A percentile compares a stretch with the other conserved stretches of the same genome.
Evolutionary conservation across 2,113 vertebrate species (phyloP).

Genomic region (Toxostoma redivivum): DNA sequence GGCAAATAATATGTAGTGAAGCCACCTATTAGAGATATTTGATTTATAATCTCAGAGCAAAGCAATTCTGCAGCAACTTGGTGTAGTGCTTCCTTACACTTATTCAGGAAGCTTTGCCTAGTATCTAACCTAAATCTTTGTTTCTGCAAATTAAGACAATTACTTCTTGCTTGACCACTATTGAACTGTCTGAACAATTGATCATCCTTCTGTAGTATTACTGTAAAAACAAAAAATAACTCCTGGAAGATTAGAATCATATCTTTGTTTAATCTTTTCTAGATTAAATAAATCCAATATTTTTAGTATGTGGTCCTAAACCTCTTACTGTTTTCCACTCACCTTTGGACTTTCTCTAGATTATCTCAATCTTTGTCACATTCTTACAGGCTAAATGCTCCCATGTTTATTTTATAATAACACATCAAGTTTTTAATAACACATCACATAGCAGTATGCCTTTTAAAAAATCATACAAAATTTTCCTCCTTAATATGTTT

Average conservation of each 20-base stretch:
- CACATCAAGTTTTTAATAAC: background rate
- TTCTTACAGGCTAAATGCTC: background rate
- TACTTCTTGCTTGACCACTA: background rate
- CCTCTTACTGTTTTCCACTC: background rate
- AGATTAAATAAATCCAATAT: background rate
- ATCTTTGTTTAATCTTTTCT: background rate
- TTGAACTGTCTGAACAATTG: background rate
- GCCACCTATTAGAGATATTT: background rate
- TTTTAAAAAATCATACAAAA: background rate
- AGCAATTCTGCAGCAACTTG: background rate
- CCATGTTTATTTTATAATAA: background rate
- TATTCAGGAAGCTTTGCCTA: background rate
- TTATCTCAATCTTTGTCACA: background rate
- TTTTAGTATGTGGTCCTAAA: background rate
- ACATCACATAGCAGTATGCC: fast-evolving
- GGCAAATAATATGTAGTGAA: background rate
- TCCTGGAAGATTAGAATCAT: background rate
- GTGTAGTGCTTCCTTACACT: background rate
- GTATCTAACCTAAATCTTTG: background rate
- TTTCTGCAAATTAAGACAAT: background rate
- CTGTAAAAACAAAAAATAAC: background rate
- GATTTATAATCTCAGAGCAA: background rate
- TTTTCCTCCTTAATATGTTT: background rate
- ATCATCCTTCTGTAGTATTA: background rate
- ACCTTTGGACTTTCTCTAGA: background rate